phyloP scores from a whole-genome alignment of 2,888 invertebrate species.

The Ophion slaviceki region DNA sequence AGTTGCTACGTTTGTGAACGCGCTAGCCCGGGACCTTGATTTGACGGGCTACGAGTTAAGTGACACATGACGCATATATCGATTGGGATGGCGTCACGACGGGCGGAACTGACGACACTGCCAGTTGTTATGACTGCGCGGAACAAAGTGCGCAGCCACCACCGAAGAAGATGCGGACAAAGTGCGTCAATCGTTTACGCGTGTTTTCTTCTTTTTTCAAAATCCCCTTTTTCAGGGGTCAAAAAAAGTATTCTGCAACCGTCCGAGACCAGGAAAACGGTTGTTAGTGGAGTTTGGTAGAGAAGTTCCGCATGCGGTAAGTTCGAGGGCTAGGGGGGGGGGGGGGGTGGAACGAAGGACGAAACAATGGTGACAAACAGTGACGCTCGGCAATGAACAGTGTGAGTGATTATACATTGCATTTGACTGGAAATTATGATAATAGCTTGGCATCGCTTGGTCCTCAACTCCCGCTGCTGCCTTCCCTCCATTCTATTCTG shows the following conservation, averaged over 20 bases:
- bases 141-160: neutral
- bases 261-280: neutral
- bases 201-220: neutral
- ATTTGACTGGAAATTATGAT: conserved; percentile 78
- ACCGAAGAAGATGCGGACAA: neutral
- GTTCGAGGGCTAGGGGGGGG: neutral
- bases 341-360: conserved; percentile 7
- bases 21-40: neutral
- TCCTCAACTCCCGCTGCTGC: conserved; percentile 29
- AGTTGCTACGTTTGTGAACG: neutral
- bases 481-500: conserved; percentile 46
- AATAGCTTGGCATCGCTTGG: conserved; percentile 68
- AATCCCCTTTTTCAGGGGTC: neutral
- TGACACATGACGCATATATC: neutral
- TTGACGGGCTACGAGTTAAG: neutral
- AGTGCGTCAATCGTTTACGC: neutral
- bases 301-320: conserved; percentile 23
- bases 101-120: neutral
- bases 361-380: conserved; percentile 69
- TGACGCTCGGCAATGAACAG: conserved; percentile 57
- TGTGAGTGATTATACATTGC: conserved; percentile 70
- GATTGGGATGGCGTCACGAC: neutral
- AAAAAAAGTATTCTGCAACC: neutral
- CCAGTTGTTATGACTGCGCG: neutral
- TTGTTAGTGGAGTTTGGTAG: neutral